Conservation (phyloP, 2,797 vertebrate genomes). For the Sciurus carolinensis region DNA sequence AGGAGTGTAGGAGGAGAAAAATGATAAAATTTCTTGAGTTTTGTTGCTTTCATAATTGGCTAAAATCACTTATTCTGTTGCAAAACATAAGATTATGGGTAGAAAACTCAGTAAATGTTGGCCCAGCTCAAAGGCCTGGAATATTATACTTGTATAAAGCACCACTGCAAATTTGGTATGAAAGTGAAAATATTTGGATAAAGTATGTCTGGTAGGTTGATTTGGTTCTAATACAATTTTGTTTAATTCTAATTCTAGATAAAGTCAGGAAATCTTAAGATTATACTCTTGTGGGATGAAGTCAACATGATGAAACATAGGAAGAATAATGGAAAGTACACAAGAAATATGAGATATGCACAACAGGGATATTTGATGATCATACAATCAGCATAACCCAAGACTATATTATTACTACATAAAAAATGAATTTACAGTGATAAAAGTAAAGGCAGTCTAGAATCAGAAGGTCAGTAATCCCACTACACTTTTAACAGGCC, state of each 20-base stretch:
- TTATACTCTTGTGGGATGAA: neutral
- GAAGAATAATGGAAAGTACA: neutral
- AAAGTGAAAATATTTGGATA: neutral
- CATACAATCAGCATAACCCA: neutral
- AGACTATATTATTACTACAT: neutral
- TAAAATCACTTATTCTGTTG: neutral
- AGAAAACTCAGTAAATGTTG: neutral
- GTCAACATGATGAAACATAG: neutral
- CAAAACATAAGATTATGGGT: neutral
- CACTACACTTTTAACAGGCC: neutral
- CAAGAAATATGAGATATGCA: neutral
- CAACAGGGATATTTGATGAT: neutral
- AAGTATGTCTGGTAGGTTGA: neutral
- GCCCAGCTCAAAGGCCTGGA: neutral
- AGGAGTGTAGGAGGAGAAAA: neutral
- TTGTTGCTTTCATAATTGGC: neutral
- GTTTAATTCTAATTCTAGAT: neutral
- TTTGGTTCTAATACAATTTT: neutral
- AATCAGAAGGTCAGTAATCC: neutral
- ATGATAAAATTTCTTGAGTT: constrained; percentile 17
- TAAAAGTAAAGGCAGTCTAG: neutral
- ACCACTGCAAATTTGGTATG: neutral
- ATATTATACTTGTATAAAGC: neutral
- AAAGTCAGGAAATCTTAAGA: neutral
- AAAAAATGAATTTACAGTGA: neutral